These are phyloP conservation scores for Drosophila truncata DNA, from an alignment of 1,140 invertebrate genomes.

Conservation along the genomic window DNA sequence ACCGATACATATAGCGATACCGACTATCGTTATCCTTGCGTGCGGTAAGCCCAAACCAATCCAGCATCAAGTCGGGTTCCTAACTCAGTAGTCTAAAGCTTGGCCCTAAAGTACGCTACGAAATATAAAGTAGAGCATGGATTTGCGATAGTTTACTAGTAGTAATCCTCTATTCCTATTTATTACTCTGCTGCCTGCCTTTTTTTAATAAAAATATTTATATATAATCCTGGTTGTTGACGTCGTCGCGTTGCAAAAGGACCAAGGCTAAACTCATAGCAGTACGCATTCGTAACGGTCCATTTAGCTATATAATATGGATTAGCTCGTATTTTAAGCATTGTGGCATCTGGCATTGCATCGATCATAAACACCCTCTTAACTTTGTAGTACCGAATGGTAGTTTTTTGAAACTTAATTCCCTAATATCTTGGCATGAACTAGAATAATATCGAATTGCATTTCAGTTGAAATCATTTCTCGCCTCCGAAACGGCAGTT, in stretches of 20 bases:
- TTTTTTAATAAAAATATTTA: conserved; percentile 20
- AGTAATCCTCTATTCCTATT: conserved; percentile 22
- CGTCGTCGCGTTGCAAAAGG: conserved; percentile 8
- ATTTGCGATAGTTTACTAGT: conserved; percentile 39
- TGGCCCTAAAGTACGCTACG: conserved; percentile 51
- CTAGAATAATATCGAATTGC: conserved; percentile 24
- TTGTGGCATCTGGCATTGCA: conserved; percentile 50
- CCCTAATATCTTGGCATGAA: conserved; percentile 38
- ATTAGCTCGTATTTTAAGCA: conserved; percentile 40
- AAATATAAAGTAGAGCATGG: conserved; percentile 49
- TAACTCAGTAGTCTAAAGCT: conserved; percentile 63
- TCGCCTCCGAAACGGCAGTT: conserved; percentile 11
- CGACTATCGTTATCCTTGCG: conserved; percentile 55
- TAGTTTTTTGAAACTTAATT: conserved; percentile 51
- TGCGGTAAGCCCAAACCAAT: conserved; percentile 61
- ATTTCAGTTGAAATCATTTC: conserved; percentile 35
- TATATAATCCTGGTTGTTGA: conserved; percentile 50
- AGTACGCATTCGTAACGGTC: conserved; percentile 23
- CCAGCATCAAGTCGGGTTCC: conserved; percentile 43
- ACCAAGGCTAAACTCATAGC: conserved; percentile 11
- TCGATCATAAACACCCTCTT: conserved; percentile 31
- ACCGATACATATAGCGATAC: conserved; percentile 8
- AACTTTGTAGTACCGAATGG: conserved; percentile 36
- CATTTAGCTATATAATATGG: conserved; percentile 45
- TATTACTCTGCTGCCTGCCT: conserved; percentile 33